These are phyloP conservation scores for Drosophila simulans DNA, from an alignment of 1,140 invertebrate genomes.

Conservation along the genomic window DNA sequence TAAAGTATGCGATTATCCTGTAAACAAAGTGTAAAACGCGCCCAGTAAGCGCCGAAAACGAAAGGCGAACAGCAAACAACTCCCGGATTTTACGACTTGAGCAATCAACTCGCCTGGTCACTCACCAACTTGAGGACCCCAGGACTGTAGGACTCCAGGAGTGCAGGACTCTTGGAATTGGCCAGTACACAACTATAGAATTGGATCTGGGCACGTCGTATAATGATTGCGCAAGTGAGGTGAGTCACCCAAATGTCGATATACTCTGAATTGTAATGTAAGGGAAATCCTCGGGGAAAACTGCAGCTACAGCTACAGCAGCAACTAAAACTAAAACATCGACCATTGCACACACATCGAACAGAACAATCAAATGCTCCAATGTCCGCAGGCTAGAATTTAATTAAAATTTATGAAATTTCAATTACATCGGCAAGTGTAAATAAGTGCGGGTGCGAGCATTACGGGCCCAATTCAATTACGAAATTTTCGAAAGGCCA, in stretches of 20 bases:
- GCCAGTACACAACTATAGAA: constrained; percentile 33
- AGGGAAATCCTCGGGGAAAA: constrained; percentile 19
- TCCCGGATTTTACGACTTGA: constrained; percentile 63
- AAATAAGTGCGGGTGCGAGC: constrained; percentile 54
- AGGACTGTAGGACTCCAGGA: constrained; percentile 1
- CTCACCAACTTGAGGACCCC: constrained; percentile 9
- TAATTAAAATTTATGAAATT: constrained; percentile 73
- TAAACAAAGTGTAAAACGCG: constrained; percentile 81
- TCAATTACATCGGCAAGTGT: constrained; percentile 61
- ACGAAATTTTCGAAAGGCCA: constrained; percentile 43
- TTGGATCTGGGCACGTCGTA: constrained; percentile 65
- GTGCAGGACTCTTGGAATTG: background rate
- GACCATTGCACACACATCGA: constrained; percentile 9
- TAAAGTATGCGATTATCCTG: constrained; percentile 81
- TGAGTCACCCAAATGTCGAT: constrained; percentile 43
- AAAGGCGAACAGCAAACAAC: constrained; percentile 35
- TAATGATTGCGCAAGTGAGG: constrained; percentile 69
- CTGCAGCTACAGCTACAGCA: constrained; percentile 22
- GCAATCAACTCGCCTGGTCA: constrained; percentile 64
- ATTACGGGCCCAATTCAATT: constrained; percentile 67
- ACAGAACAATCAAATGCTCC: constrained; percentile 35
- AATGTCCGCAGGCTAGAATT: constrained; percentile 44
- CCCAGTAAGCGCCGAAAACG: constrained; percentile 7
- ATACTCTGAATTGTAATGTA: background rate
- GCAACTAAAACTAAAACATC: constrained; percentile 20